Percentiles rank a stretch among this genome's conserved stretches.
Conservation (phyloP, 2,888 invertebrate genomes). For the Itoplectis maculator region DNA sequence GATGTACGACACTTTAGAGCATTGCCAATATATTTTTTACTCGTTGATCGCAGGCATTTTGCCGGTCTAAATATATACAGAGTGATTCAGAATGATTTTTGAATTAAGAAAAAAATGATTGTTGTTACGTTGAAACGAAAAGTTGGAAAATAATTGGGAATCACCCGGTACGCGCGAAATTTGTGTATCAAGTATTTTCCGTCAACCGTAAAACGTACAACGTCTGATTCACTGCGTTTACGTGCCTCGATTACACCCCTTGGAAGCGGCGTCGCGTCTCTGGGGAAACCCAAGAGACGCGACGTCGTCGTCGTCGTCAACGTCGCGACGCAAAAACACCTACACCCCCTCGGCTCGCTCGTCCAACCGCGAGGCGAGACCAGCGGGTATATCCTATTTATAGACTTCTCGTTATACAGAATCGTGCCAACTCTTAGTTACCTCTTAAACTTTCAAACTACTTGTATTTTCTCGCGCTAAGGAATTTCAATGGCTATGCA, state of each 20-base stretch:
- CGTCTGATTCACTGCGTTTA: slow-evolving; percentile 40
- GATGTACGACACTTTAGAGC: slow-evolving; percentile 38
- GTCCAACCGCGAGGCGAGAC: slow-evolving; percentile 49
- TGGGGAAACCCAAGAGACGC: slow-evolving; percentile 73
- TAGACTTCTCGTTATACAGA: slow-evolving; percentile 70
- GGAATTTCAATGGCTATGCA: slow-evolving; percentile 42
- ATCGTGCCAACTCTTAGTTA: slow-evolving; percentile 69
- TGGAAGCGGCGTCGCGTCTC: slow-evolving; percentile 44
- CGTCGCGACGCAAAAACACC: slow-evolving; percentile 77
- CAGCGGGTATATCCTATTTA: slow-evolving; percentile 73
- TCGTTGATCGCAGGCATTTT: slow-evolving; percentile 15
- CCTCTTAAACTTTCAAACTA: slow-evolving; percentile 64
- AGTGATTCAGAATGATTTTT: no score
- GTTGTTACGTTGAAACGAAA: no score
- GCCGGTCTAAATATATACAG: no score
- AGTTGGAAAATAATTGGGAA: no score
- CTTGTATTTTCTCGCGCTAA: slow-evolving; percentile 55
- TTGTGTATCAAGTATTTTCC: no score
- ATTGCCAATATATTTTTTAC: slow-evolving; percentile 54
- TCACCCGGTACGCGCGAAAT: no score
- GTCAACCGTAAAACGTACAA: no score
- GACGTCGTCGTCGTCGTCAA: slow-evolving; percentile 68
- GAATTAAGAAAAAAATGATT: no score
- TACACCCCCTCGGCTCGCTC: slow-evolving; percentile 63
- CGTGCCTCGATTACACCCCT: slow-evolving; percentile 25